A percentile compares a stretch with the other conserved stretches of the same genome.
Conservation (phyloP, 2,888 invertebrate species). For the Atrina japonica region DNA sequence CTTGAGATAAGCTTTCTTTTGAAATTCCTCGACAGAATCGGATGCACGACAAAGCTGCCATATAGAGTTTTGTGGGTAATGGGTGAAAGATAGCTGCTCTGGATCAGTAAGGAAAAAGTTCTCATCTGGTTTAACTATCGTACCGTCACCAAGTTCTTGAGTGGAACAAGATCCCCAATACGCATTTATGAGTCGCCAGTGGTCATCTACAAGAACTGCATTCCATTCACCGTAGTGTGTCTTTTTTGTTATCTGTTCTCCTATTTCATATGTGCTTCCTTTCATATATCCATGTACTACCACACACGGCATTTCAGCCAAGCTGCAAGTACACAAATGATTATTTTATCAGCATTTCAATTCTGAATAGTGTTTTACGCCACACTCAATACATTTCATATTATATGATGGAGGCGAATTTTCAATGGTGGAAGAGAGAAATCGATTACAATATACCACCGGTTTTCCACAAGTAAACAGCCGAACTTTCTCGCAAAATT, state of each 20-base stretch:
- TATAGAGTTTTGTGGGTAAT: constrained; percentile 66
- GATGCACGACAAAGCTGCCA: constrained; percentile 73
- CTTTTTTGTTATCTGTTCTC: constrained; percentile 64
- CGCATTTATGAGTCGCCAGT: constrained; percentile 75
- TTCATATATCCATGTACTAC: constrained; percentile 74
- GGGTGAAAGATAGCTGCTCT: constrained; percentile 69
- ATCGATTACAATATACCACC: too few species aligned
- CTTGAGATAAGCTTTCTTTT: constrained; percentile 71
- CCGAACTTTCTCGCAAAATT: too few species aligned
- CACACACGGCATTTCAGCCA: constrained; percentile 69
- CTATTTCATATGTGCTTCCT: constrained; percentile 74
- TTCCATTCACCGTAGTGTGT: constrained; percentile 76
- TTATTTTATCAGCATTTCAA: too few species aligned
- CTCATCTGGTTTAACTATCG: constrained; percentile 61
- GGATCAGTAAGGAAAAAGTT: constrained; percentile 77
- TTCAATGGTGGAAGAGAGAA: too few species aligned
- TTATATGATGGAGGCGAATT: too few species aligned
- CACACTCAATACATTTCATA: too few species aligned
- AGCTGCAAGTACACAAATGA: constrained; percentile 55
- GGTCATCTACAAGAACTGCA: constrained; percentile 68
- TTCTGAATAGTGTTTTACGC: too few species aligned
- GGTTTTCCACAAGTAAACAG: too few species aligned
- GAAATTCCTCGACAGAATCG: constrained; percentile 66
- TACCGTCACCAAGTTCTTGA: constrained; percentile 24
- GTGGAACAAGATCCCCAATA: constrained; percentile 74